Percentiles rank a stretch among this genome's conserved stretches.
Evolutionary conservation across 1,140 invertebrate genomes (phyloP).

Genomic region (Helicoverpa zea): DNA sequence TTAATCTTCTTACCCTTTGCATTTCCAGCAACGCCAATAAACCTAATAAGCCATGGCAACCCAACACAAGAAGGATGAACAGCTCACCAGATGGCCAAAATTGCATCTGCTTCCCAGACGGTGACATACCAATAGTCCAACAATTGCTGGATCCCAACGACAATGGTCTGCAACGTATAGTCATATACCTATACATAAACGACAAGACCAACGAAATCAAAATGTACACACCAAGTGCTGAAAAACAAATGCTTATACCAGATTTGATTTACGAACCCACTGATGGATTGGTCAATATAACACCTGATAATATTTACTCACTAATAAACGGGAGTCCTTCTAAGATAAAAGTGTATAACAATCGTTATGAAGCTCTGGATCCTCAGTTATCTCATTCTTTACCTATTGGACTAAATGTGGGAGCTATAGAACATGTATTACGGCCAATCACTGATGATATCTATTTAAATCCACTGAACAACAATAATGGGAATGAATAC

Average conservation of each 20-base stretch:
- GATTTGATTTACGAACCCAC: conserved; percentile 53
- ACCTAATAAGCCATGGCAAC: not conserved
- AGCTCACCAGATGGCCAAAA: not conserved
- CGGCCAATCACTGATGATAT: not conserved
- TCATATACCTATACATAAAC: conserved; percentile 61
- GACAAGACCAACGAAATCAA: conserved; percentile 43
- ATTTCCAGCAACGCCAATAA: not conserved
- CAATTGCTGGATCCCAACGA: conserved; percentile 39
- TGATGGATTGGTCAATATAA: conserved; percentile 33
- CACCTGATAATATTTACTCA: not conserved
- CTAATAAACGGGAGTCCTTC: not conserved
- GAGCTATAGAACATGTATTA: not conserved
- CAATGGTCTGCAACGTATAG: conserved; percentile 55
- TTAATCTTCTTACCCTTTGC: not conserved
- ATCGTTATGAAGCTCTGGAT: not conserved
- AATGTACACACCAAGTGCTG: conserved; percentile 57
- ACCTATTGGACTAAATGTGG: not conserved
- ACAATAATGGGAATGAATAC: conserved; percentile 4
- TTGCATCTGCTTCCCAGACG: conserved; percentile 53
- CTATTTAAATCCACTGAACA: not conserved
- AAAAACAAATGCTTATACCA: conserved; percentile 61
- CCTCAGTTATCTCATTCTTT: not conserved
- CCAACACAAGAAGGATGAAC: not conserved
- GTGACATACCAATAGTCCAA: conserved; percentile 28
- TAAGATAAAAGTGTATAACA: conserved; percentile 20